Conservation (phyloP, 2,797 vertebrate genomes). For the Strix occidentalis region DNA sequence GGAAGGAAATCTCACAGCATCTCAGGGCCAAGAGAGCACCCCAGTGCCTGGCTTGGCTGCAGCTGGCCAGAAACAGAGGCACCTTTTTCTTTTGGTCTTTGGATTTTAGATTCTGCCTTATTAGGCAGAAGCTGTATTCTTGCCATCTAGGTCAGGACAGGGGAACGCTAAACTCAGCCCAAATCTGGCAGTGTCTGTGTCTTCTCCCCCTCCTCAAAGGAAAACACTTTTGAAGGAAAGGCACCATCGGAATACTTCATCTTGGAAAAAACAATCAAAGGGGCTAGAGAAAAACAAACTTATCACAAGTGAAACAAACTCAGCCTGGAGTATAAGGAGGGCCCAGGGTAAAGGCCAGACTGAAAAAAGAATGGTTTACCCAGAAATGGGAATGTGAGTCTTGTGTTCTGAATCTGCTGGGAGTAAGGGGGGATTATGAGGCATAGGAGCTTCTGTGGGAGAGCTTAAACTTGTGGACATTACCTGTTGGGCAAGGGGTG, state of each 20-base stretch:
- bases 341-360: slow-evolving; percentile 19
- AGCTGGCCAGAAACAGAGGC: neutral
- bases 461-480: neutral
- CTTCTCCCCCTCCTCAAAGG: neutral
- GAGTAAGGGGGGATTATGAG: neutral
- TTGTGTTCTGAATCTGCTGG: neutral
- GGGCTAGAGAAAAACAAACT: slow-evolving; percentile 47
- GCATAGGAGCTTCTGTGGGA: neutral
- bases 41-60: neutral
- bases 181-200: slow-evolving; percentile 16
- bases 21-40: neutral
- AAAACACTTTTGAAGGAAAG: slow-evolving; percentile 49
- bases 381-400: neutral
- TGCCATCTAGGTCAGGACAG: neutral
- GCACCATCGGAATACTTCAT: slow-evolving; percentile 26
- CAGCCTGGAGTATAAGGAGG: neutral
- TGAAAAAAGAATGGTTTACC: neutral
- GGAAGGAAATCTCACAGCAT: neutral
- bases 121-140: slow-evolving; percentile 12
- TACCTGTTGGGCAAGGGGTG: neutral
- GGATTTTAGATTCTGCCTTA: slow-evolving; percentile 5
- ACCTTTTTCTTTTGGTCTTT: slow-evolving; percentile 10
- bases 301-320: slow-evolving; percentile 65
- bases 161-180: neutral
- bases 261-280: slow-evolving; percentile 60